These are phyloP conservation scores for Bembecia ichneumoniformis DNA, from an alignment of 2,888 invertebrate species.

Conservation along the genomic window DNA sequence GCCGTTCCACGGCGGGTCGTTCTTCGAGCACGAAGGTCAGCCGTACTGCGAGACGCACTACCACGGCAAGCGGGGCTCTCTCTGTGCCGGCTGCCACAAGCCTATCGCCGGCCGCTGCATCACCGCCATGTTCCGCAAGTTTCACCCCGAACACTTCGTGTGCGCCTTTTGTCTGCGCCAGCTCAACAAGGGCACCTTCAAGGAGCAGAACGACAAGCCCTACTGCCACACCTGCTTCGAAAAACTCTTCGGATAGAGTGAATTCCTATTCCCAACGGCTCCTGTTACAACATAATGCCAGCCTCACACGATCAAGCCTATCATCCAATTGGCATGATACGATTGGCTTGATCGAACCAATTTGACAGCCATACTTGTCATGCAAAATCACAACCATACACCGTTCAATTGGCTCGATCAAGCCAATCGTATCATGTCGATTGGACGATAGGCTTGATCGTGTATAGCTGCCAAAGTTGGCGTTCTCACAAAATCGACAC, in stretches of 20 bases:
- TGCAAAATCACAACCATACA: too few relatives aligned
- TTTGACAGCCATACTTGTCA: too few relatives aligned
- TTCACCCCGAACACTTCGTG: conserved; percentile 99
- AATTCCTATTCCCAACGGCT: too few relatives aligned
- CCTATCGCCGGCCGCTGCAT: conserved; percentile 98
- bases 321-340: too few relatives aligned
- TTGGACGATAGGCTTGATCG: too few relatives aligned
- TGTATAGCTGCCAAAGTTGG: too few relatives aligned
- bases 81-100: conserved; percentile 98
- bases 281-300: too few relatives aligned
- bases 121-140: conserved; percentile 98
- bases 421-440: too few relatives aligned
- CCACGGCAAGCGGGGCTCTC: conserved; percentile 95
- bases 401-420: too few relatives aligned
- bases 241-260: conserved; percentile 88
- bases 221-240: conserved; percentile 99
- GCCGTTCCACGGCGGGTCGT: conserved; percentile 97
- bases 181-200: conserved; percentile 98
- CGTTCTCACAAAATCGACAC: too few relatives aligned
- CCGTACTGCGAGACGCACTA: conserved; percentile 99
- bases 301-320: too few relatives aligned
- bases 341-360: too few relatives aligned
- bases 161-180: conserved; percentile 99
- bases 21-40: conserved; percentile 98
- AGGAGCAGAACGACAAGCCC: conserved; percentile 98